Base-by-base conservation (phyloP, 2,797 vertebrate species). In the Cirrhinus mrigala region DNA sequence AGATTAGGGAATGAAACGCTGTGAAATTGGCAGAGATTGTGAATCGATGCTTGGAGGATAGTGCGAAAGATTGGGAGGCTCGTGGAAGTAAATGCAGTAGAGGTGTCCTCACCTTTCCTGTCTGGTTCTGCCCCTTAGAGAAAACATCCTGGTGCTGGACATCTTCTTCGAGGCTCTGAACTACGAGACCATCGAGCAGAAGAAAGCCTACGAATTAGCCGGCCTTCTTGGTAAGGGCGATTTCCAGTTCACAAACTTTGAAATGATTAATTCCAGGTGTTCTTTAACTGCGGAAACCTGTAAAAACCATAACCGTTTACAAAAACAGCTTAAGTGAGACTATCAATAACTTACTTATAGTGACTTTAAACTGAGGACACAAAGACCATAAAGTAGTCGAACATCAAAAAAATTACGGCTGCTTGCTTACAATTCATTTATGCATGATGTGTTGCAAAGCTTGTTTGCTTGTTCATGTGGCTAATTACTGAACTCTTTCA, bases 111-210 rank as follows among this genome's bases (percentile, higher is more conserved):
- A 81, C 33, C 18, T 46, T 40, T 78, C 48, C 8, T 6, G 24
- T 71, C 16, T 50, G 64, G 64, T 40, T 81, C 22, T 70, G 22
- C 27, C 2, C 9, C 60, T 48, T 95, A 99, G 98, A 90, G 98
- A 99, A 93, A 99, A 99, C 94, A 98, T 99, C 94, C 92, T 99
- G 94, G 98, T 99, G 89, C 94, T 99, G 94, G 98, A 99, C 91
- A 99, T 99, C 93, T 99, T 96, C 95, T 99, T 99, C 44, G 98
- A 99, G 92, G 98, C 98, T 0, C 94, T 99, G 90, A 99, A 99
- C 96, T 99, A 99, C 0, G 98, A 99, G 94, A 99, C 97, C 7
- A 99, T 99, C 1, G 98, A 99, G 91, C 98, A 99, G 95, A 99
- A 99, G 95, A 99, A 99, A 91, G 98, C 98, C 15, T 99, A 99